Evolutionary conservation across 2,113 vertebrate species (phyloP).

Genomic region (Chlamydotis undulata): DNA sequence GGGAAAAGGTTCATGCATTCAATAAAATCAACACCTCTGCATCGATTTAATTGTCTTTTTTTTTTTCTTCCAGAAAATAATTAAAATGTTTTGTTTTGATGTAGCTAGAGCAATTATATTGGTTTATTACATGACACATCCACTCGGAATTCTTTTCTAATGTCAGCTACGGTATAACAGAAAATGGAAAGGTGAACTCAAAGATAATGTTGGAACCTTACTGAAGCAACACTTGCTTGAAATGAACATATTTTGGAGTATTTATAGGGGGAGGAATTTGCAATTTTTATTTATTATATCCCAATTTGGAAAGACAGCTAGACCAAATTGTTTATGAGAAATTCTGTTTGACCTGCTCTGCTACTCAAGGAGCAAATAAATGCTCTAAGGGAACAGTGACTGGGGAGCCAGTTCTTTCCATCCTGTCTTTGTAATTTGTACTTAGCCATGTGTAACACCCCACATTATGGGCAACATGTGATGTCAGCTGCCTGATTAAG

Average conservation of each 20-base stretch:
- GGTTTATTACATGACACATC: background rate
- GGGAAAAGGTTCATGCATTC: background rate
- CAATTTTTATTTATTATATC: background rate
- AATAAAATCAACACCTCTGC: background rate
- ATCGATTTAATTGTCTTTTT: background rate
- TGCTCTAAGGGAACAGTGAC: slow-evolving; percentile 6
- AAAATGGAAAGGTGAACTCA: background rate
- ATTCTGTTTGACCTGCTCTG: background rate
- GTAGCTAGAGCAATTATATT: background rate
- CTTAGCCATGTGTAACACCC: background rate
- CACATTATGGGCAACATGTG: background rate
- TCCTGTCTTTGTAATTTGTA: slow-evolving; percentile 50
- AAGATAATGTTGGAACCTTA: background rate
- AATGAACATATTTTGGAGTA: background rate
- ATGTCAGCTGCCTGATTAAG: slow-evolving; percentile 42
- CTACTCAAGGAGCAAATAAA: slow-evolving; percentile 44
- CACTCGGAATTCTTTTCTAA: background rate
- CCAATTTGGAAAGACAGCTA: background rate
- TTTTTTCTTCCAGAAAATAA: background rate
- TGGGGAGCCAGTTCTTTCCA: slow-evolving; percentile 26
- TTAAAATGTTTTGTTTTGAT: background rate
- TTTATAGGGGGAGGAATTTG: background rate
- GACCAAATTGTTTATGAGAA: background rate
- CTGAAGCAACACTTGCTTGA: background rate
- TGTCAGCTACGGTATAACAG: background rate